phyloP scores from a whole-genome alignment of 2,113 vertebrate genomes.

The Eublepharis macularius region DNA sequence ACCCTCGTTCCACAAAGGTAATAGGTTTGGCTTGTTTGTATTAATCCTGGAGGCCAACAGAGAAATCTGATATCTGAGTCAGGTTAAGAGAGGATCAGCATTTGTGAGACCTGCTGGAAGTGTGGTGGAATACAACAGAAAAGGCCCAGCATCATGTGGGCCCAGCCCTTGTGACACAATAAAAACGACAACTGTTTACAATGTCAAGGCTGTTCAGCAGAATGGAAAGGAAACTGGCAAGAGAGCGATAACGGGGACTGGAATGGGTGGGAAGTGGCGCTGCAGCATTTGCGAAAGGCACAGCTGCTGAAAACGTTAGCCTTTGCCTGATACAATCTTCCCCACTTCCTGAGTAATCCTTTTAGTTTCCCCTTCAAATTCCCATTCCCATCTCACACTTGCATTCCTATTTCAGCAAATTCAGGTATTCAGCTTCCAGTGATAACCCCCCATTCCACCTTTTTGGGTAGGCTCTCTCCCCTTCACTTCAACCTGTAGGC shows the following conservation, averaged over 20 bases:
- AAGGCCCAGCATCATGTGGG: not conserved
- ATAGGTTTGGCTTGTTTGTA: not conserved
- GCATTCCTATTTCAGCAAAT: not conserved
- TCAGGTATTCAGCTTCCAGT: not conserved
- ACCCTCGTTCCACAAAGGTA: not conserved
- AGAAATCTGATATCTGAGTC: not conserved
- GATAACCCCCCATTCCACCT: not conserved
- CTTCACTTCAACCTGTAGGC: not conserved
- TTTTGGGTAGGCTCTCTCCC: not conserved
- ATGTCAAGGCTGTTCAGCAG: slow-evolving; percentile 29
- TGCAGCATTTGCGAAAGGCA: not conserved
- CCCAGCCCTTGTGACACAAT: slow-evolving; percentile 34
- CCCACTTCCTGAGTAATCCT: not conserved
- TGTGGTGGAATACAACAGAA: not conserved
- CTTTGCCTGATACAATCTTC: not conserved
- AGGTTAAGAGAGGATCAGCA: not conserved
- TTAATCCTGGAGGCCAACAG: not conserved
- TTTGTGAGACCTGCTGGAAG: not conserved
- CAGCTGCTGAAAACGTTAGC: not conserved
- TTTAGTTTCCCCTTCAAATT: not conserved
- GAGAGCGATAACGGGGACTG: slow-evolving; percentile 51
- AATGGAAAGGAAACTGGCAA: slow-evolving; percentile 58
- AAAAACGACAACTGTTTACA: slow-evolving; percentile 46
- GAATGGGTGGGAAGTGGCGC: slow-evolving; percentile 10
- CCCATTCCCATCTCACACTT: not conserved